Evolutionary conservation across 2,888 invertebrate species (phyloP).

Genomic region (Zelleria hepariella): DNA sequence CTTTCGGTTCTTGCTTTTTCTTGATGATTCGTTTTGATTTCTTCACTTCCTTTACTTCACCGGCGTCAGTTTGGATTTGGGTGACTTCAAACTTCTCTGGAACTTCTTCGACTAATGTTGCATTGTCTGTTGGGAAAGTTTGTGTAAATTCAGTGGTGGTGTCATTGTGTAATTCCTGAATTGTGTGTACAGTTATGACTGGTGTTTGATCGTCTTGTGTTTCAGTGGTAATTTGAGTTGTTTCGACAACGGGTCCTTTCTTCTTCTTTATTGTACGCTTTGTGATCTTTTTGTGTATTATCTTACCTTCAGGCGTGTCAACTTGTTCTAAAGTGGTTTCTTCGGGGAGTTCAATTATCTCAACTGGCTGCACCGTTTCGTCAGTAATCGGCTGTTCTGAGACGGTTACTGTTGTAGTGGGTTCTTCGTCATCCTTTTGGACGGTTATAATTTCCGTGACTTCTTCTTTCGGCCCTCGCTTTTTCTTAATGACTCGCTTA

Average conservation of each 20-base stretch:
- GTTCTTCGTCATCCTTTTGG: constrained; percentile 26
- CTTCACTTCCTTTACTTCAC: constrained; percentile 16
- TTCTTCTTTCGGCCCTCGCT: constrained; percentile 36
- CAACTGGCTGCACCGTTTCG: constrained; percentile 13
- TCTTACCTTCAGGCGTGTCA: constrained; percentile 26
- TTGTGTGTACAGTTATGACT: constrained; percentile 17
- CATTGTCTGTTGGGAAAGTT: constrained; percentile 19
- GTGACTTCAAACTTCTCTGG: constrained; percentile 47
- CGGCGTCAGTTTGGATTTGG: constrained; percentile 30
- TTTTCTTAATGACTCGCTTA: constrained; percentile 22
- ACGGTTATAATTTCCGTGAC: constrained; percentile 25
- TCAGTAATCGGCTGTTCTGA: constrained; percentile 10
- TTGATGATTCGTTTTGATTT: constrained; percentile 41
- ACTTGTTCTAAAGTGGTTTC: constrained; percentile 21
- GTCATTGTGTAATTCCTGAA: constrained; percentile 8
- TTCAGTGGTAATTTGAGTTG: constrained; percentile 32
- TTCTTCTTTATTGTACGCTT: constrained; percentile 28
- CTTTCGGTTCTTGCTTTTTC: constrained; percentile 22
- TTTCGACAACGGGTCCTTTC: constrained; percentile 28
- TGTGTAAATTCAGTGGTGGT: constrained; percentile 11
- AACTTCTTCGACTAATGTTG: constrained; percentile 13
- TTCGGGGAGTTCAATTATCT: constrained; percentile 28
- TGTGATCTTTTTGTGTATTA: constrained; percentile 22
- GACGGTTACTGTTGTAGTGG: constrained; percentile 13
- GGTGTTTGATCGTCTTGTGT: constrained; percentile 22